Evolutionary conservation across 2,797 vertebrate genomes (phyloP), one percentile per base, ranked within the genome.

Genomic region (Taenioides sp.): DNA sequence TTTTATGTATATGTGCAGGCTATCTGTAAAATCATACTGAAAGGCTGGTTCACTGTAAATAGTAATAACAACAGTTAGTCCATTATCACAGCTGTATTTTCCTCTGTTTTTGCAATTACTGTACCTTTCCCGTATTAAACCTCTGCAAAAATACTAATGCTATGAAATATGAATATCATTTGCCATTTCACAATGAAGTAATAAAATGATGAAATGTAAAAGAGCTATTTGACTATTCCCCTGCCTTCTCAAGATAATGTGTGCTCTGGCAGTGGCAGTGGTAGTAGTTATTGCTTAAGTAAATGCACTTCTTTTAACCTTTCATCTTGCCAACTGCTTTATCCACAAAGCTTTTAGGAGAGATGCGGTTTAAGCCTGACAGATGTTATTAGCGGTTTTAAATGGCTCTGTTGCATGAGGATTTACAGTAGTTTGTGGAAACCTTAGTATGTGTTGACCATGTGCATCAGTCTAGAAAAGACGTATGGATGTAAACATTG

Each of bases 311-410:
- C n/a, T 54, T 55, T 22, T 23, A 22, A 22, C n/a, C 54, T 23
- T 23, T 57, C 22, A 25, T 23, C 22, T 25, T 57, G 54, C 52
- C 52, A 10, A 54, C 52, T 43, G n/a, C 37, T 65, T 23, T 25
- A 12, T 47, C 17, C 49, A 60, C 55, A 23, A 25, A n/a, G 7
- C 27, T 74, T 78, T 70, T 67, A 75, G 43, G 71, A 78, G 68
- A 69, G 0, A 50, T 50, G 27, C 5, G 37, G 12, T 52, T 68
- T 22, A 49, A 47, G 40, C 34, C 65, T 40, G 54, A 54, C 37
- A 60, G 28, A 58, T 27, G 40, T 4, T 25, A 78, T 5, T 25
- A 78, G 28, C 67, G 71, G 73, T 79, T 85, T 80, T 23, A 77
- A 71, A 81, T 79, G 40, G 72, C 73, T 28, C 18, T 63, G 22